A percentile compares a stretch with the other conserved stretches of the same genome.
Evolutionary conservation across 2,797 vertebrate species (phyloP).

Genomic region (Scyliorhinus canicula): DNA sequence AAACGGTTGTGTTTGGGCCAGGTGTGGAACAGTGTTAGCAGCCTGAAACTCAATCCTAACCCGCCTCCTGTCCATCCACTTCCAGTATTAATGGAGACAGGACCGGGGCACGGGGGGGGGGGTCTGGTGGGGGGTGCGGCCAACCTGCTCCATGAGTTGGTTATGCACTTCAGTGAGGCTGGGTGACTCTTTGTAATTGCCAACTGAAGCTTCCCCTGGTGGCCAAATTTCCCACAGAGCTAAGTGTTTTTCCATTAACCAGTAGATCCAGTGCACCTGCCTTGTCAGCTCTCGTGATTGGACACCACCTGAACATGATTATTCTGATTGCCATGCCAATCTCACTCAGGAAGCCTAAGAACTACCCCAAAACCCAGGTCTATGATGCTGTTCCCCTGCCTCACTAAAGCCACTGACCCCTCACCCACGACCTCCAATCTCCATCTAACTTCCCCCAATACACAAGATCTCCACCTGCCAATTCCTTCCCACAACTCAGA

Average conservation of each 20-base stretch:
- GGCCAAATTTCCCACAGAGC: not conserved
- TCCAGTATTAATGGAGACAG: too few relatives aligned
- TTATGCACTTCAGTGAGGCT: not conserved
- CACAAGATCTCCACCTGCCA: too few relatives aligned
- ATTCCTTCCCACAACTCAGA: too few relatives aligned
- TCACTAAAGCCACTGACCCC: too few relatives aligned
- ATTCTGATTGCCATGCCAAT: not conserved
- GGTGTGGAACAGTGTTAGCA: too few relatives aligned
- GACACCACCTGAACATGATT: not conserved
- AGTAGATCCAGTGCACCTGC: not conserved
- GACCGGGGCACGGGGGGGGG: too few relatives aligned
- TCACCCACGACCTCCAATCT: not conserved
- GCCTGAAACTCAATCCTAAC: too few relatives aligned
- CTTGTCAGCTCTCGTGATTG: not conserved
- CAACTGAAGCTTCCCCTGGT: not conserved
- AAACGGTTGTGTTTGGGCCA: too few relatives aligned
- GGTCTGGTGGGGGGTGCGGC: too few relatives aligned
- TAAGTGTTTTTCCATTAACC: not conserved
- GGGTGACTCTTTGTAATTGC: not conserved
- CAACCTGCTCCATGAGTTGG: too few relatives aligned
- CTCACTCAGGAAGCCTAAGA: not conserved
- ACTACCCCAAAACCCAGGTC: not conserved
- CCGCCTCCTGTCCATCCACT: too few relatives aligned
- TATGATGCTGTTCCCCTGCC: too few relatives aligned
- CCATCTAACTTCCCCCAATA: not conserved